phyloP scores from a whole-genome alignment of 2,888 invertebrate species.

The Orthosia gothica region DNA sequence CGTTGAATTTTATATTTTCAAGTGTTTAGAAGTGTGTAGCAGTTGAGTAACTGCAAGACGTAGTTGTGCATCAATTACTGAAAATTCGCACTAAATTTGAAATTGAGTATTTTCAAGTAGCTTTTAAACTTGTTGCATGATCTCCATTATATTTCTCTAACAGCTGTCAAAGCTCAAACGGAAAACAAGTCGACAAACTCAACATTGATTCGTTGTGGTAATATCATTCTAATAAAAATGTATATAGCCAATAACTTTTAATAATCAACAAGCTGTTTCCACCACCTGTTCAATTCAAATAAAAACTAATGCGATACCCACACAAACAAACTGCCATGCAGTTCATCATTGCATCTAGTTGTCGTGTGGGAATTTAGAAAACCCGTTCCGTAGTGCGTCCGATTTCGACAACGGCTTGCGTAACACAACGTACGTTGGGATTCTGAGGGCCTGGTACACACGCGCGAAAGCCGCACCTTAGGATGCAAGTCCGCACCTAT shows the following conservation, averaged over 20 bases:
- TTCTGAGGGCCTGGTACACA: slow-evolving; percentile 61
- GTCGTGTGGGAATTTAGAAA: slow-evolving; percentile 74
- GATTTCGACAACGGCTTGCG: slow-evolving; percentile 73
- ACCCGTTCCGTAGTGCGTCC: slow-evolving; percentile 69
- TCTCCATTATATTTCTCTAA: background rate
- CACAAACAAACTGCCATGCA: slow-evolving; percentile 57
- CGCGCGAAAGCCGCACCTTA: slow-evolving; percentile 45
- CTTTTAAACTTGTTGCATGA: background rate
- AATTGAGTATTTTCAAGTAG: background rate
- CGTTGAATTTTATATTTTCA: background rate
- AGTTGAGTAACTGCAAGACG: background rate
- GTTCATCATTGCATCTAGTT: slow-evolving; percentile 67
- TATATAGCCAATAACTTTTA: slow-evolving; percentile 32
- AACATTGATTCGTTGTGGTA: slow-evolving; percentile 10
- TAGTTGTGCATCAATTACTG: background rate
- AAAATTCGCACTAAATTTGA: background rate
- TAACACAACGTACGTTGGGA: slow-evolving; percentile 62
- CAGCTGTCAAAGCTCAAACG: slow-evolving; percentile 1
- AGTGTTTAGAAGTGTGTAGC: background rate
- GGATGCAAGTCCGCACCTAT: slow-evolving; percentile 32
- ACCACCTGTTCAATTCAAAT: slow-evolving; percentile 36
- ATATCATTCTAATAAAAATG: slow-evolving; percentile 12
- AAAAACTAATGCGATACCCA: slow-evolving; percentile 37
- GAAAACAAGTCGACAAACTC: background rate
- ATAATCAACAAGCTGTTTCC: slow-evolving; percentile 36